Percentiles rank a stretch among this genome's conserved stretches.
Evolutionary conservation across 2,797 vertebrate genomes (phyloP).

Genomic region (Neopelma chrysocephalum): DNA sequence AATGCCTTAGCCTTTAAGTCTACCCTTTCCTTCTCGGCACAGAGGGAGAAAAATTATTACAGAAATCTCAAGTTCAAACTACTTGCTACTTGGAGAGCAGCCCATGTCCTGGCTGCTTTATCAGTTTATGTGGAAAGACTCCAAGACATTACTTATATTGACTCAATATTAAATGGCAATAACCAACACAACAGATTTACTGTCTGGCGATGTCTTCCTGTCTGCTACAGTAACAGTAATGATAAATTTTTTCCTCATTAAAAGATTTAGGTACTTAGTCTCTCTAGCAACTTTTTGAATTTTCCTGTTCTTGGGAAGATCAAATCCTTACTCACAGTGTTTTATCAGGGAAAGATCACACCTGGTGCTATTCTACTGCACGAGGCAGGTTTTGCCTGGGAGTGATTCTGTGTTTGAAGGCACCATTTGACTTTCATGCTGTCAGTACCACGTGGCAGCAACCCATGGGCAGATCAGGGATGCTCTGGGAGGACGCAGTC

Average conservation of each 20-base stretch:
- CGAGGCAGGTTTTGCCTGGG: not conserved
- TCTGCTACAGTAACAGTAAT: not conserved
- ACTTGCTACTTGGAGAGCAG: constrained; percentile 49
- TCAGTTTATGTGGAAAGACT: constrained; percentile 56
- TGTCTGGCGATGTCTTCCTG: constrained; percentile 28
- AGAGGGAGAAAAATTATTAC: constrained; percentile 6
- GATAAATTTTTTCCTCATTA: constrained; percentile 32
- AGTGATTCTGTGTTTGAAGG: not conserved
- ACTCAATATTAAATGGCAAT: constrained; percentile 67
- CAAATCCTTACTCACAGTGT: not conserved
- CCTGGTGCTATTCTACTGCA: rapidly evolving
- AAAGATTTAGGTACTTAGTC: constrained; percentile 6
- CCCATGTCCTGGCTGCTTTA: constrained; percentile 52
- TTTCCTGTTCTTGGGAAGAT: constrained; percentile 18
- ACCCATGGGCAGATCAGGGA: not conserved
- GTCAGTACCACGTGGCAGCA: not conserved
- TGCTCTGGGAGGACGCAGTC: not conserved
- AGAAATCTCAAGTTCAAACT: constrained; percentile 56
- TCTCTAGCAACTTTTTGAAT: not conserved
- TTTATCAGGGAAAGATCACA: not conserved
- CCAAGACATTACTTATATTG: constrained; percentile 69
- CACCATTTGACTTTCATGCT: not conserved
- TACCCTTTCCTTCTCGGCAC: not conserved
- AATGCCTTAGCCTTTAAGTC: not conserved
- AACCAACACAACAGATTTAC: constrained; percentile 61